phyloP scores from a whole-genome alignment of 2,113 vertebrate species.

The Microtus oregoni region DNA sequence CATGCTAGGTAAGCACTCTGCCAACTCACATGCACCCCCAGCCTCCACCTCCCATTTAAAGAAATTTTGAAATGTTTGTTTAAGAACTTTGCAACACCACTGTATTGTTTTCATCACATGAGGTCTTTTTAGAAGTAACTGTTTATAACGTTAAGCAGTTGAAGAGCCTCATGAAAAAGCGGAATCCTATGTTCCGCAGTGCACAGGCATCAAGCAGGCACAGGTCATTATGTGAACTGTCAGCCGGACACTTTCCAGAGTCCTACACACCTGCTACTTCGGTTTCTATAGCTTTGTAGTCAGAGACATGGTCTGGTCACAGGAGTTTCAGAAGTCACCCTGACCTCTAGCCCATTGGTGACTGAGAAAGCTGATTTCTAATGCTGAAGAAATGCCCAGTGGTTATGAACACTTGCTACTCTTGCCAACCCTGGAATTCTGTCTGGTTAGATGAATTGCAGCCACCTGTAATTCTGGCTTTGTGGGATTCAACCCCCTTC shows the following conservation, averaged over 20 bases:
- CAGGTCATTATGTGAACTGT: background rate
- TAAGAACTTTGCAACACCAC: background rate
- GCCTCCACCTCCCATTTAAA: background rate
- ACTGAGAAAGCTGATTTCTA: background rate
- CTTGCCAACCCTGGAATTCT: background rate
- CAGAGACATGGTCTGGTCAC: background rate
- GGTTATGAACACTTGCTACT: background rate
- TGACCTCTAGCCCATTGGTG: background rate
- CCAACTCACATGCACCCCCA: background rate
- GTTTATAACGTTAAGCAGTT: background rate
- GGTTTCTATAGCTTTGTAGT: background rate
- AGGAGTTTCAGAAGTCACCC: background rate
- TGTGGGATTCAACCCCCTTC: background rate
- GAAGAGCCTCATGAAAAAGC: background rate
- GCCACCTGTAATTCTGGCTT: background rate
- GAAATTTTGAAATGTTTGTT: background rate
- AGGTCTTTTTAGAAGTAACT: background rate
- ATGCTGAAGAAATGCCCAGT: background rate
- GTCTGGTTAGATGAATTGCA: background rate
- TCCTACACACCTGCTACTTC: background rate
- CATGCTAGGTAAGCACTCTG: background rate
- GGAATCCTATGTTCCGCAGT: background rate
- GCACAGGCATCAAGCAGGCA: background rate
- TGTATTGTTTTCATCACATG: background rate
- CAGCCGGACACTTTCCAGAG: background rate